These are phyloP conservation scores for Erebia ligea DNA, from an alignment of 2,888 invertebrate genomes.

Conservation along the genomic window DNA sequence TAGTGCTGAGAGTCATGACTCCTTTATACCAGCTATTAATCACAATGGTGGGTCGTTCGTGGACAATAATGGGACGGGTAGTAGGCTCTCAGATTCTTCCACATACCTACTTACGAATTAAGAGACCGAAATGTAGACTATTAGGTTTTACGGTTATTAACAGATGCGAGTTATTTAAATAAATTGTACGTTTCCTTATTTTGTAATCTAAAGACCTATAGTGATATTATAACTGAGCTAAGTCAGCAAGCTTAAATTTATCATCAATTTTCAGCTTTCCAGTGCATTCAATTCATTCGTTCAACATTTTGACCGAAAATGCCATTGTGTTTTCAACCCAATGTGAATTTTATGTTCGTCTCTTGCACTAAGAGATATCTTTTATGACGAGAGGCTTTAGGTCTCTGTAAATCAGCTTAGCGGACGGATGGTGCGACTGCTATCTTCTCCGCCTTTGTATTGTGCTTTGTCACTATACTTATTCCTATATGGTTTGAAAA, in stretches of 20 bases:
- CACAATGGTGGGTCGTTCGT: no score
- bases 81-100: no score
- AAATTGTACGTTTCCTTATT: no score
- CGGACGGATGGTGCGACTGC: constrained; percentile 65
- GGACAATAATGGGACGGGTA: no score
- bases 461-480: constrained; percentile 58
- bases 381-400: constrained; percentile 68
- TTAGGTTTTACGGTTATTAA: no score
- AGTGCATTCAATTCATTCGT: not conserved
- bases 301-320: not conserved
- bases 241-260: not conserved
- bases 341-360: not conserved
- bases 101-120: no score
- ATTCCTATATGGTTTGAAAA: constrained; percentile 48
- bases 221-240: no score
- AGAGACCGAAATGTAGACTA: no score
- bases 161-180: no score
- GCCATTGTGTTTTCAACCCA: not conserved
- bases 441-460: constrained; percentile 65
- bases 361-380: constrained; percentile 54
- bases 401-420: constrained; percentile 78
- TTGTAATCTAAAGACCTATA: no score
- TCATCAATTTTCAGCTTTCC: not conserved
- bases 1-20: no score
- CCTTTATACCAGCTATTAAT: no score